Evolutionary conservation across 1,140 invertebrate species (phyloP), one percentile per base, ranked within the genome.

Genomic region (Andrena cerasifolii): DNA sequence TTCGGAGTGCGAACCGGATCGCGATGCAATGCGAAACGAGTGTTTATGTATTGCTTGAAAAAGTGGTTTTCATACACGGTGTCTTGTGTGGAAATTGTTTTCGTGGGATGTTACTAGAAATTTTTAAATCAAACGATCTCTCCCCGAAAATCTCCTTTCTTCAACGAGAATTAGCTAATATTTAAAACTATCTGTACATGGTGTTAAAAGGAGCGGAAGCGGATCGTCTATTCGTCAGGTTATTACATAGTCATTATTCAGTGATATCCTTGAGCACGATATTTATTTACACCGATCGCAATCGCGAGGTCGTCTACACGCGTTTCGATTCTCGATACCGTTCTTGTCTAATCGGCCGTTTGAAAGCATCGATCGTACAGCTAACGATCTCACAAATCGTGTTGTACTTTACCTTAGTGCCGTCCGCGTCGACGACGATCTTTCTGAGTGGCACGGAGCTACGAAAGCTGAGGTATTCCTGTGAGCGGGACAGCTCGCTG

Each of bases 401-500:
- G 3, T 2, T 49, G 6, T 24, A 4, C 47, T 18, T 89, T 93
- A 96, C 96, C 94, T 97, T 97, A 31, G 94, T 93, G 56, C 95
- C 94, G 89, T 97, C 95, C 71, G 94, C 93, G 90, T 98, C 97
- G 53, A 98, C 96, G 59, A 96, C 94, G 65, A 98, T 95, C 94
- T 96, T 96, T 87, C 96, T 94, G 21, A 97, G 93, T 36, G 97
- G 96, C 68, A 98, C 94, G 76, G 95, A 96, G 89, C 96, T 96
- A 74, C 97, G 94, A 91, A 98, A 98, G 92, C 97, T 97, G 61
- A 95, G 92, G 93, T 98, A 98, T 91, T 98, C 97, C 83, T 94
- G 94, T 16, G 96, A 96, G 86, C 95, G 94, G 8, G 96, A 95
- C 78, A 96, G 92, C 82, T 97, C 95, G 91, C 95, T 96, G 40